Base-by-base conservation (phyloP, 2,888 invertebrate species). In the Busseola fusca region DNA sequence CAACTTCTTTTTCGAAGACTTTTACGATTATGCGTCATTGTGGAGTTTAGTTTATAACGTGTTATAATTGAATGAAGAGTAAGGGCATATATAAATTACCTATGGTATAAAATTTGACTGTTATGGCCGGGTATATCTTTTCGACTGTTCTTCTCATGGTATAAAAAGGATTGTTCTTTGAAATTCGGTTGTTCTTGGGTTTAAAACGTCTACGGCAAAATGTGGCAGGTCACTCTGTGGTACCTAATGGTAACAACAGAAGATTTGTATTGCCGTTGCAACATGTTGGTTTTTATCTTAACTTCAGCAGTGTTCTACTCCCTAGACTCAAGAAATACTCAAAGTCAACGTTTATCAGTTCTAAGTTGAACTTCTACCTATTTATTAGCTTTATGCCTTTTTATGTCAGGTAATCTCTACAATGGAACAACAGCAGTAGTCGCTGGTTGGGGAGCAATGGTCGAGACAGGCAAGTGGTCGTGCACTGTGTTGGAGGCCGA, bases 361-460 rank as follows among this genome's bases (percentile, higher is more conserved):
- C 6, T 1, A 3, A 25, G 12, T 34, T 45, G 7, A 34, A 16
- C 3, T 25, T 42, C 1, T 34, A 16, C 25, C 5, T 30, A n/a
- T n/a, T 63, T n/a, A 4, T 45, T 0, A 34, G 10, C 10, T 18
- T 10, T n/a, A 69, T 30, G 5, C 3, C 16, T 30, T 3, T 16
- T 10, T 72, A 2, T 27, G 91, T 56, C 92, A 97, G 97, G 96
- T 81, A 96, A 40, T 97, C 58, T 88, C 96, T 98, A 98, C 91
- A 96, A 96, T 12, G 97, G 97, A 1, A 95, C 94, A 14, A 95
- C 95, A 58, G 98, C 97, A 1, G 96, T 97, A 52, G 98, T 98
- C 1, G 97, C 98, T 1, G 98, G 98, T 6, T 98, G 98, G 98
- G 98, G 98, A 0, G 98, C 98, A 0, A 94, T 97, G 18, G 97